These are phyloP conservation scores for Hemicentrotus pulcherrimus DNA, from an alignment of 35 echinoderm and acorn worm species.

Conservation along the genomic window DNA sequence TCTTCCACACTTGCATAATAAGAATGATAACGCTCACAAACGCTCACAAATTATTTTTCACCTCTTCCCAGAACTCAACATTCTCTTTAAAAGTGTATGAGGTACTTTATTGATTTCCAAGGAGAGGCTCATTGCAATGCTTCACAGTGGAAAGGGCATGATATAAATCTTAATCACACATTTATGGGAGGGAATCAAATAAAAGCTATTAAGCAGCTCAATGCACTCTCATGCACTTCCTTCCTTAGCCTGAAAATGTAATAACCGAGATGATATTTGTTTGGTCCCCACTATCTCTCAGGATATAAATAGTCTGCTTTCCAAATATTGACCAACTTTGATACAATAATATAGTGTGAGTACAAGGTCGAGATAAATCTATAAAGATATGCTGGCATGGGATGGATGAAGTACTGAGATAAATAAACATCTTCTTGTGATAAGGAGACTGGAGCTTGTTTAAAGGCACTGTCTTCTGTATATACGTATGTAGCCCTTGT, in stretches of 20 bases:
- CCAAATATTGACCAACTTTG: neutral
- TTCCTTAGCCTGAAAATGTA: neutral
- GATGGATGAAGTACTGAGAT: neutral
- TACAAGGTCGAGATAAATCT: neutral
- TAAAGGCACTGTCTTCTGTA: neutral
- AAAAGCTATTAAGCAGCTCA: neutral
- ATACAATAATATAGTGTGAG: neutral
- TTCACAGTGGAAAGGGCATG: too few relatives aligned
- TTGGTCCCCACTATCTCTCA: neutral
- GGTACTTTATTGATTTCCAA: too few relatives aligned
- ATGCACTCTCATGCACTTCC: neutral
- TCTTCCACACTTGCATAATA: too few relatives aligned
- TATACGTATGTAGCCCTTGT: too few relatives aligned
- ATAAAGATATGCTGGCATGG: neutral
- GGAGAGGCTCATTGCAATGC: too few relatives aligned
- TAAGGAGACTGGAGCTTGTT: neutral
- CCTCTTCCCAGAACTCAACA: too few relatives aligned
- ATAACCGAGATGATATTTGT: neutral
- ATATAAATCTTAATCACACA: neutral
- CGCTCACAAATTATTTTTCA: too few relatives aligned
- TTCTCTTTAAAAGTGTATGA: too few relatives aligned
- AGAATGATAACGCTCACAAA: too few relatives aligned
- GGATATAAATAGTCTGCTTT: neutral
- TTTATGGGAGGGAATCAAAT: neutral
- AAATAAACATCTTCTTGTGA: neutral